Conservation (phyloP, 2,113 vertebrate species). For the Mixornis gularis region DNA sequence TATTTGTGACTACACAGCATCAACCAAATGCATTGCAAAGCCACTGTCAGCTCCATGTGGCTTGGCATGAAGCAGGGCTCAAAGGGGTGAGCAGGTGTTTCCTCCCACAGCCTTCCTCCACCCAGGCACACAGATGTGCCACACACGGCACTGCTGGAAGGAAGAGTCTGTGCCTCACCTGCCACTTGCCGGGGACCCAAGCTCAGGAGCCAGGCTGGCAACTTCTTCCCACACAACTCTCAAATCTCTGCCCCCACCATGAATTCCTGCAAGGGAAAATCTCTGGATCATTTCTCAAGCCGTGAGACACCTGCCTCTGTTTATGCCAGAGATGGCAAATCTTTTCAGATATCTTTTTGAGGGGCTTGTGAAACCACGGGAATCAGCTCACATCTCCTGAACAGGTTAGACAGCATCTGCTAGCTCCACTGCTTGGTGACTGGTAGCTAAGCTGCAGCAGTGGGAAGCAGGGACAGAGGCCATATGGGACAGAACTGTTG, state of each 20-base stretch:
- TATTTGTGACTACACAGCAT: neutral
- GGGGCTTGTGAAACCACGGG: accelerated
- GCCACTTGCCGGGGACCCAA: too few relatives aligned
- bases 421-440: neutral
- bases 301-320: accelerated
- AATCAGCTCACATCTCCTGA: neutral
- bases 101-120: accelerated
- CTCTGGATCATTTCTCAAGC: neutral
- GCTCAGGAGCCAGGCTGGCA: neutral
- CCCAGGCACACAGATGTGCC: neutral
- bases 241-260: accelerated
- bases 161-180: accelerated
- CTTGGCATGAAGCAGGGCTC: accelerated
- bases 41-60: neutral
- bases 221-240: neutral
- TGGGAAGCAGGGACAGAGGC: neutral
- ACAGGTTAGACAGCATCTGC: neutral
- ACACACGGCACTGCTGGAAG: accelerated
- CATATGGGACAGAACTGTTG: neutral
- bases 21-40: neutral
- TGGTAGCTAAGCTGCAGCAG: neutral
- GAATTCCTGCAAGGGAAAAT: neutral
- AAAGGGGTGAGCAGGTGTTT: neutral
- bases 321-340: neutral
- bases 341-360: neutral